Base-by-base conservation (phyloP, 2,888 invertebrate genomes). In the Eumerus sabulonum region DNA sequence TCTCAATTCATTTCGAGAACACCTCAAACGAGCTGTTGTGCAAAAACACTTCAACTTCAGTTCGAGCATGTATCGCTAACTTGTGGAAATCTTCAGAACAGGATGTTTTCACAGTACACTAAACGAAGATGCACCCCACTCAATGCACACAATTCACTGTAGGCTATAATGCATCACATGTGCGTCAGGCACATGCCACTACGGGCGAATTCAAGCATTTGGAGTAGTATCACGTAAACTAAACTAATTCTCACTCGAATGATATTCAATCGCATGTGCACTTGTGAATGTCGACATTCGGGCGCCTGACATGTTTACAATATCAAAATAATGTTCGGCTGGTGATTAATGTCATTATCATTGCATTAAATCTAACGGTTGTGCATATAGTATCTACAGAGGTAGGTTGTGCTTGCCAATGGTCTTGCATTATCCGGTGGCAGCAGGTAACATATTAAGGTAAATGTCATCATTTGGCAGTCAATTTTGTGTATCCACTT, bases 231-330 rank as follows among this genome's bases (percentile, higher is more conserved):
- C 68, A 64, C 76, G 70, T 63, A 70, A 57, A 14, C 57, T 63
- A 40, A 59, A 50, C 35, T 59, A 63, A 76, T 68, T 76, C 51
- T 63, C 40, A 70, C 47, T 57, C 51, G 53, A 76, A 70, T 76
- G 51, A 76, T 68, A 47, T 45, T 9, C 27, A 50, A 35, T 1
- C 35, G 45, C 17, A n/a, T 51, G 50, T 27, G 27, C 27, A 27
- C 17, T 68, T 59, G 47, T 70, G 57, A 70, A 76, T 70, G 63
- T 40, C 50, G 35, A 62, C 51, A 64, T 70, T 76, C 63, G 54
- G 42, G 68, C 63, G 57, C 47, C 56, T 42, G 45, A 63, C 63
- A 62, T 57, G 63, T 57, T 68, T 68, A 62, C 47, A 47, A 64
- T 70, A 57, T 57, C 63, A 48, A 59, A 68, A 63, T 68, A 68